A percentile compares a stretch with the other conserved stretches of the same genome.
Evolutionary conservation across 1,140 invertebrate genomes (phyloP).

Genomic region (Listronotus bonariensis): DNA sequence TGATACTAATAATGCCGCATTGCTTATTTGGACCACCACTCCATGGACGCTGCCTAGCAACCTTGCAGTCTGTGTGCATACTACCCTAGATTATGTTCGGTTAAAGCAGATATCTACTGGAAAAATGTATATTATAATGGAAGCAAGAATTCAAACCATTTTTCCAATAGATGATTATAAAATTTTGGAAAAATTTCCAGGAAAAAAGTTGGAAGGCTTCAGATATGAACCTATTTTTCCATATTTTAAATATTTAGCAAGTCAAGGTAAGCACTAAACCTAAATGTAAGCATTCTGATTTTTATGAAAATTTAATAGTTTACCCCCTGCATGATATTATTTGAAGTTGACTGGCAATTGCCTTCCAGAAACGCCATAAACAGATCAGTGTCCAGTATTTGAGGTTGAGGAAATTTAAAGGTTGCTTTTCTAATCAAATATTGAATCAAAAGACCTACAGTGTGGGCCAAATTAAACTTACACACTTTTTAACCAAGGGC

Average conservation of each 20-base stretch:
- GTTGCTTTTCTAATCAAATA: too few species aligned
- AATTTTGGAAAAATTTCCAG: conserved; percentile 80
- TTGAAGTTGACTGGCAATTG: too few species aligned
- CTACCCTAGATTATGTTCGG: conserved; percentile 84
- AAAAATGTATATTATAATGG: conserved; percentile 86
- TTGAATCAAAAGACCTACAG: too few species aligned
- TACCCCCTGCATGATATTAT: too few species aligned
- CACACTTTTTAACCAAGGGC: too few species aligned
- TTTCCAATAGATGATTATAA: conserved; percentile 77
- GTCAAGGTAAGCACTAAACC: conserved; percentile 54
- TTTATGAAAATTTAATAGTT: too few species aligned
- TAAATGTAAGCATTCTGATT: too few species aligned
- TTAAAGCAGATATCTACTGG: conserved; percentile 71
- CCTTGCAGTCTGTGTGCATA: conserved; percentile 91
- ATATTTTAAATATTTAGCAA: conserved; percentile 74
- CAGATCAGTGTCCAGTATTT: too few species aligned
- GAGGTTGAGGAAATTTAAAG: too few species aligned
- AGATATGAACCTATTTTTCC: conserved; percentile 90
- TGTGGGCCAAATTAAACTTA: too few species aligned
- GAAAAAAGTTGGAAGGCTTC: conserved; percentile 79
- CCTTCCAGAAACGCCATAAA: too few species aligned
- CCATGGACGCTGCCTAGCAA: conserved; percentile 99
- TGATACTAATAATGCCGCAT: conserved; percentile 66
- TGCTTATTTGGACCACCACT: conserved; percentile 99
- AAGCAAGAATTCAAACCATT: conserved; percentile 78